Base-by-base conservation (phyloP, 1,140 invertebrate genomes). In the Ladona fulva region DNA sequence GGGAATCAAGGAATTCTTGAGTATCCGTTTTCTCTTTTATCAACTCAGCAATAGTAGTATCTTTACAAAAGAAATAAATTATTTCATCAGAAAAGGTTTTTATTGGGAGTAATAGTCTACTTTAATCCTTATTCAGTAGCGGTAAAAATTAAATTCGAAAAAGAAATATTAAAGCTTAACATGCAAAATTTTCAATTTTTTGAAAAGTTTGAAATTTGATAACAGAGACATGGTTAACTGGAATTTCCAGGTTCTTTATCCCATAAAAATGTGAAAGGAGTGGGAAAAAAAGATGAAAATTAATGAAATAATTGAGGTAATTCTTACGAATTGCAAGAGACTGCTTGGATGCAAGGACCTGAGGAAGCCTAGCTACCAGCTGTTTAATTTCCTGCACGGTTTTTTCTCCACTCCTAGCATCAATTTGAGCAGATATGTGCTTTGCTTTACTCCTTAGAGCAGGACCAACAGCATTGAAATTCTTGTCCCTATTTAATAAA, bases 311-410 rank as follows among this genome's bases (percentile, higher is more conserved):
- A n/a, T n/a, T n/a, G n/a, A n/a, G n/a, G n/a, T 37, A 42, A 7
- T 42, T 86, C 85, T 85, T 84, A 91, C 89, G 90, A 79, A 89
- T 92, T 16, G 92, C 91, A 14, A 98, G 85, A 11, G 93, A 88
- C 6, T 94, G 91, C 83, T 97, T 97, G 37, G 92, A 92, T n/a
- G 91, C 91, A 82, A 97, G 87, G 86, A 99, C 91, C 80, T 95
- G 91, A 0, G 95, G 96, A 78, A 98, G 86, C 80, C 92, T 92
- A 14, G 94, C 92, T 6, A 98, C 97, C 87, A 98, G 96, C 81
- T 94, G 91, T 85, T 97, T 97, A 83, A 99, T 95, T 86, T 98
- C 95, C 83, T 94, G 92, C 25, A 99, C 91, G 16, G 95, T 93
- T 84, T 95, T 95, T 59, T 95, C 92, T 25, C 90, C 89, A 83